These are phyloP conservation scores for Hylaeus volcanicus DNA, from an alignment of 1,140 invertebrate species.

Conservation along the genomic window DNA sequence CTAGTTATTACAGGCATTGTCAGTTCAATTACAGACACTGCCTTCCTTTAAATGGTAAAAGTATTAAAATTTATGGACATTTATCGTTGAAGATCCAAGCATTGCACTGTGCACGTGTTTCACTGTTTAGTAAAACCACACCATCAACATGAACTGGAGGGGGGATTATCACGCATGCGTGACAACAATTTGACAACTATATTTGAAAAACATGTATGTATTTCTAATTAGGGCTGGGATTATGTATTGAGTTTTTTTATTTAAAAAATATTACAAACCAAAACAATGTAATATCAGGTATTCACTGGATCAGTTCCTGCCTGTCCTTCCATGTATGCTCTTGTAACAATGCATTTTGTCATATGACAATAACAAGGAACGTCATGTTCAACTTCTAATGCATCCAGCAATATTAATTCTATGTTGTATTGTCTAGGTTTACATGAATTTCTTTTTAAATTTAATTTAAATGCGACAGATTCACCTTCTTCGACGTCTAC, in stretches of 20 bases:
- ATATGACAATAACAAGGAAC: slow-evolving; percentile 88
- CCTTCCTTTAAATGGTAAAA: not conserved
- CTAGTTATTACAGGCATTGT: slow-evolving; percentile 77
- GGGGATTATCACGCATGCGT: too few relatives aligned
- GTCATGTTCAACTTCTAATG: slow-evolving; percentile 86
- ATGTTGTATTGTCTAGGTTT: slow-evolving; percentile 84
- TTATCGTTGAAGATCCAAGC: not conserved
- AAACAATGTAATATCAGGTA: not conserved
- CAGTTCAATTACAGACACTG: not conserved
- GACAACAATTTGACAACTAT: too few relatives aligned
- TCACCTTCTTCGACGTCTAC: slow-evolving; percentile 86
- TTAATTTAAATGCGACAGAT: slow-evolving; percentile 81
- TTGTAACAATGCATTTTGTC: slow-evolving; percentile 89
- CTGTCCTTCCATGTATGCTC: slow-evolving; percentile 82
- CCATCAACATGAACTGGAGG: too few relatives aligned
- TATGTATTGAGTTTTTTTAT: too few relatives aligned
- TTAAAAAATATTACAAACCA: too few relatives aligned
- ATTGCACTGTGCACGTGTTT: not conserved
- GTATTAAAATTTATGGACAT: not conserved
- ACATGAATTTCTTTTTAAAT: slow-evolving; percentile 69
- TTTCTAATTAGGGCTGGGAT: too few relatives aligned
- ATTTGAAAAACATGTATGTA: too few relatives aligned
- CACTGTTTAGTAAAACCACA: too few relatives aligned
- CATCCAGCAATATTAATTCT: slow-evolving; percentile 86
- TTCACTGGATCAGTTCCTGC: not conserved